Base-by-base conservation (phyloP, 1,140 invertebrate species). In the Spodoptera litura region DNA sequence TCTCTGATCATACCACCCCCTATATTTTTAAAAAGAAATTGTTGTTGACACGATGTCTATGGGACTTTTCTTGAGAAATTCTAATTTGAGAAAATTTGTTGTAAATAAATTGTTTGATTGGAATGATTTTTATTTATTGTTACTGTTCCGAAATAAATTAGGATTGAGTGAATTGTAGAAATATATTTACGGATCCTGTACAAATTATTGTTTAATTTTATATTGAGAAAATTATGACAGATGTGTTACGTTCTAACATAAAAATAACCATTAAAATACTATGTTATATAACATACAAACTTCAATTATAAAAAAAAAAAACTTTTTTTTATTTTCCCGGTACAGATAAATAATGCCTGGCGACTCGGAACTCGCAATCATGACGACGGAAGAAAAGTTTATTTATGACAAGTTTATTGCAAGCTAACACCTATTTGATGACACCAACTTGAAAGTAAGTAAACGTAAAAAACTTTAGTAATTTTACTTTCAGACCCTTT, bases 21-120 rank as follows among this genome's bases (percentile, higher is more conserved):
- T 31, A 44, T 62, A 79, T 82, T 82, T 81, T 79, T 79, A 71
- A 35, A 58, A 58, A 49, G 62, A 78, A 4, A 44, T 44, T 9
- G 49, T 66, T 72, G 64, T 70, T 72, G 78, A 73, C 59, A 66
- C 70, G 27, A 10, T n/a, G 55, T 79, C 73, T 79, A 79, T 79
- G n/a, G 59, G 59, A 64, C 61, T 53, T 31, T 8, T 5, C 61
- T 31, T 52, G 20, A 35, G 51, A 4, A 25, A 52, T 62, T 62
- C 9, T 70, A 61, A 78, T 78, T 38, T 78, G 20, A 20, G 20
- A 20, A 20, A 20, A 20, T 20, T 20, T 20, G 20, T 20, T 20
- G 20, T 20, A 20, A 20, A 20, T 20, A 20, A 20, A 20, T 20
- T 20, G 20, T 20, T 20, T 20, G 20, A 20, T 20, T 20, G 0